phyloP scores from a whole-genome alignment of 1,140 invertebrate species.

The Aphelinus certus region DNA sequence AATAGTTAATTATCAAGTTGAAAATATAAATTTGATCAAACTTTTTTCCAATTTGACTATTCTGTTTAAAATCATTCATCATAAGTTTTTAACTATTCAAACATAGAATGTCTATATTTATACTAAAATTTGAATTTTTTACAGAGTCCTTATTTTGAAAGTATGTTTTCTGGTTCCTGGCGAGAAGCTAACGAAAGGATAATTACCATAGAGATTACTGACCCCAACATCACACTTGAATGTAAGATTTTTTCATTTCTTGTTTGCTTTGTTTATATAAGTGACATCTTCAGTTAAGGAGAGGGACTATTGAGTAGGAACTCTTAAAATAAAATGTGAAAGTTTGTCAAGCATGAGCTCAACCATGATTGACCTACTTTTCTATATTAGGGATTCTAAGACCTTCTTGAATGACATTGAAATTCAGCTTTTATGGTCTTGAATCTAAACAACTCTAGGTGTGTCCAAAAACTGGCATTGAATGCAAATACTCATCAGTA shows the following conservation, averaged over 20 bases:
- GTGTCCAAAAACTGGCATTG: background rate
- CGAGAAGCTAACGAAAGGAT: constrained; percentile 75
- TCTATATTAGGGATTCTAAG: constrained; percentile 40
- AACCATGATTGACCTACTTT: constrained; percentile 40
- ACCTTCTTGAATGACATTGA: constrained; percentile 13
- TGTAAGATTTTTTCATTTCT: constrained; percentile 63
- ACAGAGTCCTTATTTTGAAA: constrained; percentile 83
- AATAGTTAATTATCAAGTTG: too few relatives aligned
- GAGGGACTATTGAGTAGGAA: background rate
- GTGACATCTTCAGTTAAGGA: background rate
- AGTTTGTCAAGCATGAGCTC: constrained; percentile 37
- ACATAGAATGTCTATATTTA: background rate
- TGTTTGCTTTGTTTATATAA: constrained; percentile 7
- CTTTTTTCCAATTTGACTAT: too few relatives aligned
- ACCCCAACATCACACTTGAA: constrained; percentile 78
- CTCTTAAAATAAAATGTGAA: constrained; percentile 42
- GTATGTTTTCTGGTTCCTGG: constrained; percentile 88
- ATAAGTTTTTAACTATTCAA: too few relatives aligned
- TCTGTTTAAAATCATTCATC: too few relatives aligned
- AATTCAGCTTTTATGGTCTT: constrained; percentile 37
- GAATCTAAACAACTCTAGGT: background rate
- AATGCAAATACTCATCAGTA: too few relatives aligned
- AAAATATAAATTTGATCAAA: too few relatives aligned
- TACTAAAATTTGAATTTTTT: constrained; percentile 42
- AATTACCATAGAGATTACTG: constrained; percentile 77